Evolutionary conservation across 2,113 vertebrate species (phyloP).

Genomic region (Hydropotes inermis): DNA sequence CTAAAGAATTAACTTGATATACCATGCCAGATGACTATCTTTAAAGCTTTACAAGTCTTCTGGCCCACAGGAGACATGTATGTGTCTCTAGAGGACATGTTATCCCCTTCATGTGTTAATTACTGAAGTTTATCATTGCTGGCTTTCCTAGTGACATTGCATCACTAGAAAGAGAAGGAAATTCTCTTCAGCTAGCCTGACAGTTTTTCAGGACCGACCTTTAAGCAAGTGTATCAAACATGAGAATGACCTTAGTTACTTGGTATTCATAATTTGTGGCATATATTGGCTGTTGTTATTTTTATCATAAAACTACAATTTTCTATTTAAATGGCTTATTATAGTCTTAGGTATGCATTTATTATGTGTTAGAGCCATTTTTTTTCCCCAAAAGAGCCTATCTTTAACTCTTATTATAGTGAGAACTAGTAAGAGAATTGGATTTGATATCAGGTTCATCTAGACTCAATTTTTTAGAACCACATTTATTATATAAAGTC

Average conservation of each 20-base stretch:
- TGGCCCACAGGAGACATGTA: neutral
- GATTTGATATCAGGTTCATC: conserved; percentile 15
- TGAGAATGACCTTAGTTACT: neutral
- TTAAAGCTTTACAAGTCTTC: neutral
- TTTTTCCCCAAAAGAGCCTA: neutral
- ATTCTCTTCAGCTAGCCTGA: neutral
- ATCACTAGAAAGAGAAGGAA: neutral
- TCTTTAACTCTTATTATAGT: conserved; percentile 42
- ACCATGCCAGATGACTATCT: neutral
- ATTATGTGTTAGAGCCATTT: conserved; percentile 7
- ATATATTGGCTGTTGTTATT: neutral
- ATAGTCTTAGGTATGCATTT: conserved; percentile 19
- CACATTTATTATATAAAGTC: neutral
- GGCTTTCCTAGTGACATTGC: neutral
- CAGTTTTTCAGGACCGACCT: neutral
- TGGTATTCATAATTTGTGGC: conserved; percentile 25
- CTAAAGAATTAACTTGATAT: neutral
- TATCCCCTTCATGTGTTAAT: neutral
- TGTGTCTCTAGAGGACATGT: neutral
- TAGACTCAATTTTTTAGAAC: neutral
- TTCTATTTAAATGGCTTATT: conserved; percentile 38
- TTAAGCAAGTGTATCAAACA: neutral
- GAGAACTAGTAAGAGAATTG: conserved; percentile 26
- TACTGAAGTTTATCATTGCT: neutral
- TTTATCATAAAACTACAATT: conserved; percentile 49